Evolutionary conservation across 2,113 vertebrate genomes (phyloP), one percentile per base, ranked within the genome.

Genomic region (Fukomys damarensis): DNA sequence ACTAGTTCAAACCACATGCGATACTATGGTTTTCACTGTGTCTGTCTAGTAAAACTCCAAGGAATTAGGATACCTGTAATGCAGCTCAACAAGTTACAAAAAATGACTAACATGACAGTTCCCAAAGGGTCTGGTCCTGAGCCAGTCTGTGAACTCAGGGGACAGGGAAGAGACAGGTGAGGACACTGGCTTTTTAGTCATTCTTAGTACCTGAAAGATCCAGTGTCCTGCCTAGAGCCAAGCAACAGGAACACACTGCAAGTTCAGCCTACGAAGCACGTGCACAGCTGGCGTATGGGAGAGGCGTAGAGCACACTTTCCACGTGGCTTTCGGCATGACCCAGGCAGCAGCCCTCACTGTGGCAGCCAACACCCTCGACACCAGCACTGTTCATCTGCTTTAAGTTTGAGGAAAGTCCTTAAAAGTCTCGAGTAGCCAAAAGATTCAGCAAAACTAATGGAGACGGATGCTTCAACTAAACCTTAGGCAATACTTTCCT

Each of bases 171-270:
- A 91, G 95, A 89, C 3, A 82, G 97, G 92, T 96, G 91, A 91
- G 89, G 83, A 65, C 61, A 38, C 61, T 35, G 58, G 79, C 96
- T 88, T 46, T 46, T 77, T 2, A 63, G 43, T 43, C 79, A 28
- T 65, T 35, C 49, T 77, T 49, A 74, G 77, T 83, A 96, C 83
- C 96, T 85, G 54, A 82, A 86, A 95, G 87, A 92, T 74, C 90
- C n/a, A 74, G 56, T 68, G 72, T 91, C 94, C 84, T 35, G 41
- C 70, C 19, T 5, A 11, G 86, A 92, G 91, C 66, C 65, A 86
- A 93, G 97, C 96, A 97, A 94, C 84, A 87, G 72, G 94, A 96
- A 66, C 66, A 59, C 76, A 26, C 38, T 59, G 96, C 87, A 89
- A 96, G 90, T 61, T 89, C 65, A 54, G 80, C 89, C 84, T 92